Evolutionary conservation across 1,140 invertebrate genomes (phyloP), one percentile per base, ranked within the genome.

Genomic region (Drosophila carrolli): DNA sequence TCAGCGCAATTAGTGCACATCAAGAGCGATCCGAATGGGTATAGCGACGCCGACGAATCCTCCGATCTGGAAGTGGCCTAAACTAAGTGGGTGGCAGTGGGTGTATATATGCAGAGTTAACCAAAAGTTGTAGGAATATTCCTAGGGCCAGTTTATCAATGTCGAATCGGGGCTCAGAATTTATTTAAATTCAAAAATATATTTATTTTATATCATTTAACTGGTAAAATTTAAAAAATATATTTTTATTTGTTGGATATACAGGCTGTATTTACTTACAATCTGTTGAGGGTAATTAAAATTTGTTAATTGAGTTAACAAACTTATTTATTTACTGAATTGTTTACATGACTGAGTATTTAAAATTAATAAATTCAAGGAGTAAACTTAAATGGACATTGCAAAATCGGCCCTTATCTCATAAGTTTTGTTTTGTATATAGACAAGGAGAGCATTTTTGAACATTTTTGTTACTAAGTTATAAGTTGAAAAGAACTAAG

Each of bases 1-100:
- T 70, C 78, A n/a, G 46, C 78, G n/a, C 90, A 85, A 29, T 13
- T 92, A 54, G 72, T 88, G 72, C 92, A 91, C 58, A 89, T 92
- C 38, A 92, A 92, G 59, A 81, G 78, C 50, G 91, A 91, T 84
- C 89, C 92, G 5, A 92, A 92, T 65, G 59, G 75, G 7, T 94
- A 93, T 60, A 94, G 93, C 75, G 93, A 94, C 60, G 91, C 91
- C 9, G 94, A 94, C 23, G 93, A 94, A 75, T 94, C 93, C 35
- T 94, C 93, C 9, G 94, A 94, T 83, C 75, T 94, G 57, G 94
- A 94, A 81, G 94, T 94, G 41, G 94, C 94, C 75, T 94, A 93
- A 53, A 8, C 11, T 4, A 37, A n/a, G 6, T n/a, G 14, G 43
- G 4, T 38, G 37, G 14, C 43, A 7, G 4, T 13, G 8, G 41